Conservation (phyloP, 2,113 vertebrate genomes). For the Haplochromis burtoni region DNA sequence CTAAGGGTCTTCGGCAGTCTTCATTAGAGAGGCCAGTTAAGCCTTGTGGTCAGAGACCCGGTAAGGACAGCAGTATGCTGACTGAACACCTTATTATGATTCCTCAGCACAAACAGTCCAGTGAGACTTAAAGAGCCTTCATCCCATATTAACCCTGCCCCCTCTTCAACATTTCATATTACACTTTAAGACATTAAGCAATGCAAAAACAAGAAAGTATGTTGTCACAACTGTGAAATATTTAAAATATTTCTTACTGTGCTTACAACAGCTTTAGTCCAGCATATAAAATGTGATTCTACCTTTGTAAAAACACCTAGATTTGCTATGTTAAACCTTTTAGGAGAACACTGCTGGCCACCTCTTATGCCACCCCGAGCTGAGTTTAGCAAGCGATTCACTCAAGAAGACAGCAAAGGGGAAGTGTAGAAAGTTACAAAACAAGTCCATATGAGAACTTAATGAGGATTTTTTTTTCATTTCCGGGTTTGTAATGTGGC, state of each 20-base stretch:
- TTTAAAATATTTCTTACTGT: neutral
- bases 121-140: conserved; percentile 20
- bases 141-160: conserved; percentile 34
- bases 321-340: neutral
- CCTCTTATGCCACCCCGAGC: neutral
- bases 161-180: neutral
- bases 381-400: conserved; percentile 1
- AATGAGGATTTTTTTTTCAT: neutral
- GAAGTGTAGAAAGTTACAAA: conserved; percentile 13
- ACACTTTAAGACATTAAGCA: neutral
- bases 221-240: neutral
- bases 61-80: conserved; percentile 17
- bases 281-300: neutral
- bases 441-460: conserved; percentile 7
- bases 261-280: neutral
- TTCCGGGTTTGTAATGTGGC: neutral
- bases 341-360: neutral
- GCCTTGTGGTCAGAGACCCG: neutral
- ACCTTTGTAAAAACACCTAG: neutral
- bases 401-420: conserved; percentile 2
- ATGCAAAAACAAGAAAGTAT: neutral
- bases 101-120: conserved; percentile 36
- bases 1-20: conserved; percentile 1
- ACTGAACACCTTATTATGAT: conserved; percentile 33
- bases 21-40: conserved; percentile 16